phyloP scores from a whole-genome alignment of 1,140 invertebrate genomes.

The Oncopodura yosiiana region DNA sequence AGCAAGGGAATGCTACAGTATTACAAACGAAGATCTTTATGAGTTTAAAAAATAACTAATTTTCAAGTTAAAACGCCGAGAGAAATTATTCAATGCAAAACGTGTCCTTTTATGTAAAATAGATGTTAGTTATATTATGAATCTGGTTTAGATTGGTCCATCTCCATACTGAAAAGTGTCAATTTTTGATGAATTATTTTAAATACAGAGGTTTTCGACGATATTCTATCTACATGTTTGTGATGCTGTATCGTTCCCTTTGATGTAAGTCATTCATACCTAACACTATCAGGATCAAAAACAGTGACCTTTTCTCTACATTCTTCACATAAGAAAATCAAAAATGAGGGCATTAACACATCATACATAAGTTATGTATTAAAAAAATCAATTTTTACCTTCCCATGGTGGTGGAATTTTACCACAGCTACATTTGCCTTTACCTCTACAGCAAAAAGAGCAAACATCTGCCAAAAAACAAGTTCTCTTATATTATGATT shows the following conservation, averaged over 20 bases:
- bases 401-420: constrained; percentile 24
- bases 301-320: constrained; percentile 28
- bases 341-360: neutral
- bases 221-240: no score
- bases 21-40: no score
- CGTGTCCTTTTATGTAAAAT: neutral
- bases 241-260: no score
- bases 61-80: no score
- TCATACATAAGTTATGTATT: neutral
- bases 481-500: no score
- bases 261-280: no score
- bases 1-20: no score
- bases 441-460: constrained; percentile 11
- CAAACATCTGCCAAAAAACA: constrained; percentile 19
- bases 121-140: neutral
- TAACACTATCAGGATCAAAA: constrained; percentile 31
- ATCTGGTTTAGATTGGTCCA: neutral
- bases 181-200: no score
- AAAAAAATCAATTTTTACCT: neutral
- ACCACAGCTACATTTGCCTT: constrained; percentile 16
- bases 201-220: no score
- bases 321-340: constrained; percentile 5
- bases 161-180: no score
- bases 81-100: neutral
- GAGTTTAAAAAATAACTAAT: no score